These are phyloP conservation scores for Matsumyia berberina DNA, from an alignment of 2,888 invertebrate genomes.

Conservation along the genomic window DNA sequence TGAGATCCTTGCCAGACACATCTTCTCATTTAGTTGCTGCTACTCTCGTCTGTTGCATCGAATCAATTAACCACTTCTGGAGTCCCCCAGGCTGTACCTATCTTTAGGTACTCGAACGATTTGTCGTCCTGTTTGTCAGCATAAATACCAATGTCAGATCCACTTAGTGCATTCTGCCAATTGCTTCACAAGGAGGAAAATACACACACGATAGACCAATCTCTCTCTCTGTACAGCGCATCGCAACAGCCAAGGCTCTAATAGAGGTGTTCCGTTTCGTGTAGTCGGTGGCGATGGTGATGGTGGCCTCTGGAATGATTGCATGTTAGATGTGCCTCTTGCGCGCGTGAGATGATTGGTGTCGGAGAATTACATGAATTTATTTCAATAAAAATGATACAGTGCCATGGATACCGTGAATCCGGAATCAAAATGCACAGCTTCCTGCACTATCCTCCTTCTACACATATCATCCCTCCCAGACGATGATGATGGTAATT, in stretches of 20 bases:
- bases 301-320: constrained; percentile 63
- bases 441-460: constrained; percentile 61
- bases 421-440: constrained; percentile 59
- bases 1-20: constrained; percentile 21
- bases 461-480: constrained; percentile 43
- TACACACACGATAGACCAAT: constrained; percentile 6
- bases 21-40: constrained; percentile 37
- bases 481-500: constrained; percentile 73
- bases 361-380: constrained; percentile 74
- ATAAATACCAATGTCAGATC: constrained; percentile 76
- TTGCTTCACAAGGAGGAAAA: constrained; percentile 36
- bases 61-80: constrained; percentile 62
- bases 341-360: constrained; percentile 74
- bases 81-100: constrained; percentile 26
- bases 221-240: no score
- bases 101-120: constrained; percentile 60
- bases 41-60: constrained; percentile 23
- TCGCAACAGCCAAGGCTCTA: constrained; percentile 35
- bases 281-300: constrained; percentile 63
- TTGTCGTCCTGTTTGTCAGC: constrained; percentile 77
- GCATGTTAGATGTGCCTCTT: constrained; percentile 66
- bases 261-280: constrained; percentile 68
- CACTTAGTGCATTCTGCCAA: constrained; percentile 61
- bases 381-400: constrained; percentile 76
- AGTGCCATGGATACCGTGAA: constrained; percentile 53